Base-by-base conservation (phyloP, 92 coral and sea anemone genomes). In the Heteractis magnifica region DNA sequence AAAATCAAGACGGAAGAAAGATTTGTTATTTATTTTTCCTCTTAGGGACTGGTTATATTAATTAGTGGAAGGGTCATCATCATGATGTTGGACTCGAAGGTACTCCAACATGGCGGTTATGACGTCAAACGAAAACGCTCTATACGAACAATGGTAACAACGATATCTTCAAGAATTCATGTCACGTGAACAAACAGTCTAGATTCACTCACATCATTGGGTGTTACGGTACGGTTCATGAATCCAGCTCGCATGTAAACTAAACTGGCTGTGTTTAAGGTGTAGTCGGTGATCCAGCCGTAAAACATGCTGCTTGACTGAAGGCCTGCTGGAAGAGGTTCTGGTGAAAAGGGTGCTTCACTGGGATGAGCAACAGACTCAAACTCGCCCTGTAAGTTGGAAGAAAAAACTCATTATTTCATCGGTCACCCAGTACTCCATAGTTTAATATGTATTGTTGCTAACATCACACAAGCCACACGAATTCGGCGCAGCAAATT, bases 231-330 rank as follows among this genome's bases (percentile, higher is more conserved):
- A 68, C 88, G 73, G 51, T 93, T 93, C 76, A 97, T 86, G 48
- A 82, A 51, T 19, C 98, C 98, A 23, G 94, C 94, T 73, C 89
- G 83, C 79, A 90, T 93, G 78, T 92, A 97, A 65, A 94, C 99
- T 73, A 94, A 78, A 19, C 98, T 95, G 34, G 98, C 99, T 49
- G 99, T 90, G 77, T 94, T 97, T 68, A 88, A 53, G 6, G 94
- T 92, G 84, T 94, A 97, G 81, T 97, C 99, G 11, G 99, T 92
- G 52, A 97, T 53, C 93, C 98, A 94, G 10, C 89, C 70, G 73
- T 93, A 97, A 6, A 88, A 89, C 99, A 94, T 97, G 79, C 74
- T 85, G 16, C 58, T 78, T 52, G 97, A 90, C 15, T 82, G 86
- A 20, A 88, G 81, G 51, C 82, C 89, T 6, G 81, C 51, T 21